Percentiles rank a stretch among this genome's conserved stretches.
Evolutionary conservation across 2,888 invertebrate species (phyloP).

Genomic region (Drosophila neonasuta): DNA sequence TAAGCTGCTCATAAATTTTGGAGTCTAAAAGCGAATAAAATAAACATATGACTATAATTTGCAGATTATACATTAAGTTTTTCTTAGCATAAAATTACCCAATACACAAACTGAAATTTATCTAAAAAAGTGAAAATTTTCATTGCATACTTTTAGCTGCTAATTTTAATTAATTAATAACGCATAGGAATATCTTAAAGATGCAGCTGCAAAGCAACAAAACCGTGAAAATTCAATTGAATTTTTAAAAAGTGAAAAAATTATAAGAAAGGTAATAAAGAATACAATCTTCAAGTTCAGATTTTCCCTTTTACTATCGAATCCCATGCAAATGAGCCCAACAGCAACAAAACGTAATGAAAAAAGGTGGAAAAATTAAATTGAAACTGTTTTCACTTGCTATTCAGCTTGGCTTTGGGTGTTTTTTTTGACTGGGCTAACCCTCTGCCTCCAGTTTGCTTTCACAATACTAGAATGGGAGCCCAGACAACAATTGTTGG

Average conservation of each 20-base stretch:
- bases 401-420: not conserved
- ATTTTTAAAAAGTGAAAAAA: not conserved
- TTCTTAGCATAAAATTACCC: not conserved
- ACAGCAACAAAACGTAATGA: not conserved
- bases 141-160: constrained; percentile 26
- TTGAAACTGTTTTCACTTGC: constrained; percentile 58
- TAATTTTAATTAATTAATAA: not conserved
- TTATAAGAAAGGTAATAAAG: not conserved
- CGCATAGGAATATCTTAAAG: not conserved
- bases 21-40: too few species aligned
- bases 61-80: too few species aligned
- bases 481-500: constrained; percentile 45
- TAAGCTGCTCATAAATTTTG: too few species aligned
- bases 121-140: not conserved
- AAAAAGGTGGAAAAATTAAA: constrained; percentile 12
- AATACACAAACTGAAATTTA: not conserved
- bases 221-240: not conserved
- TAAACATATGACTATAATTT: too few species aligned
- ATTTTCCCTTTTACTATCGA: constrained; percentile 41
- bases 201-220: not conserved
- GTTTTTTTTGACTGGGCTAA: constrained; percentile 14
- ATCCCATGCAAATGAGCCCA: constrained; percentile 40
- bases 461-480: constrained; percentile 62
- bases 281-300: not conserved
- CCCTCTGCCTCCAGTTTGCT: constrained; percentile 37